A percentile compares a stretch with the other conserved stretches of the same genome.
Evolutionary conservation across 2,888 invertebrate genomes (phyloP).

Genomic region (Cryptus armator): DNA sequence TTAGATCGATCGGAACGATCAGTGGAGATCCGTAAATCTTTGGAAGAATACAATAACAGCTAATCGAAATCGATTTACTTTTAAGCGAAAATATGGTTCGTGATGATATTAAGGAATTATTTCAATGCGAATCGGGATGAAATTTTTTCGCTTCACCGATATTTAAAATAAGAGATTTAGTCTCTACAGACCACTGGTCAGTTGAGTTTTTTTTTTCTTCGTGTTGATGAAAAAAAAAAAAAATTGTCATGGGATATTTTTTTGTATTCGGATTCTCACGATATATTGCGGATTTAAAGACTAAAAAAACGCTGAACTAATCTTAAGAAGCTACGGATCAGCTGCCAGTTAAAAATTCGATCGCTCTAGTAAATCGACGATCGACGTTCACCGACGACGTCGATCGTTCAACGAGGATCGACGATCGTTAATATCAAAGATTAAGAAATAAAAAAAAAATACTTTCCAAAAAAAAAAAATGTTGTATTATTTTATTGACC

Average conservation of each 20-base stretch:
- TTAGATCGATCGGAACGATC: not conserved
- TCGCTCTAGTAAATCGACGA: constrained; percentile 30
- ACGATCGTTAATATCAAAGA: not conserved
- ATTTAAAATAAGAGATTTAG: no score
- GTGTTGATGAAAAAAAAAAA: not conserved
- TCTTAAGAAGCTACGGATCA: constrained; percentile 45
- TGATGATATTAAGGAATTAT: no score
- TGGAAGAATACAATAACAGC: not conserved
- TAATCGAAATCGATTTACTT: not conserved
- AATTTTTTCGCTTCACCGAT: no score
- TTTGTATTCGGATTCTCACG: constrained; percentile 34
- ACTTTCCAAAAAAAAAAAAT: not conserved
- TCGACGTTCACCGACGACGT: no score
- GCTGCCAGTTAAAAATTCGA: constrained; percentile 25
- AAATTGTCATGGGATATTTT: constrained; percentile 18
- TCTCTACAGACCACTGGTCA: no score
- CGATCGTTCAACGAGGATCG: no score
- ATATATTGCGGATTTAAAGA: constrained; percentile 37
- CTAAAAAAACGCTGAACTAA: constrained; percentile 34
- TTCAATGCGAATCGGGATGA: no score
- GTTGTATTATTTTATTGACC: not conserved
- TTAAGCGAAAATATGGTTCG: no score
- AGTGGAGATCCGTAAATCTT: not conserved
- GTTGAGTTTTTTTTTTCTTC: not conserved
- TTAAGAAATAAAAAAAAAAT: not conserved